Base-by-base conservation (phyloP, 2,888 invertebrate genomes). In the Spodoptera exigua region DNA sequence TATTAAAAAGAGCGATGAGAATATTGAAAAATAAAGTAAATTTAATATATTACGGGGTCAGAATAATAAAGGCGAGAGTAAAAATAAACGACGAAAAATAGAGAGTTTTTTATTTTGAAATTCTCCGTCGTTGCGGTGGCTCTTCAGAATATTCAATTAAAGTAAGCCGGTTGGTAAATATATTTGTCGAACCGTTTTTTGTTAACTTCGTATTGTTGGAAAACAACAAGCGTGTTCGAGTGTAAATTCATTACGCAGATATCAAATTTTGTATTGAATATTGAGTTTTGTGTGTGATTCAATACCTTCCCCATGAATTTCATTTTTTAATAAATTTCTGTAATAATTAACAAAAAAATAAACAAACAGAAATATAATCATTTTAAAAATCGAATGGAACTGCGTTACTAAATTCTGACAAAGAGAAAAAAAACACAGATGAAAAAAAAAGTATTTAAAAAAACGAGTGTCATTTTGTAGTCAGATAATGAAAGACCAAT, bases 11-110 rank as follows among this genome's bases (percentile, higher is more conserved):
- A 56, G 34, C 44, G 46, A 27, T 40, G 27, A 40, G 63, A 63
- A 61, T 60, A 66, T 78, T 63, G 47, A 61, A 78, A 64, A 45
- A 49, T 44, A 55, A 70, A 70, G 63, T 76, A 51, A 78, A 67
- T 76, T 76, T 70, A 76, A 76, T 78, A 66, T 61, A 54, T 21
- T 61, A 76, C 70, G 73, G 58, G 61, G 45, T 63, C 48, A 32
- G 76, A 76, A 76, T 76, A 76, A 61, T 49, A 12, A 64, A 48
- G 17, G 27, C 41, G 27, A 44, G 12, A 35, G 34, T 54, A 48
- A 49, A 74, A 53, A 56, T 43, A 53, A 48, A 41, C n/a, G n/a
- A 7, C 13, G 35, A 49, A 64, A 70, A 43, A 64, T 46, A 16
- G 3, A 12, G 9, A 10, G 3, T 18, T 18, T 61, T 55, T 46